These are phyloP conservation scores for Watersipora subatra DNA, from an alignment of 1,140 invertebrate species.

Conservation along the genomic window DNA sequence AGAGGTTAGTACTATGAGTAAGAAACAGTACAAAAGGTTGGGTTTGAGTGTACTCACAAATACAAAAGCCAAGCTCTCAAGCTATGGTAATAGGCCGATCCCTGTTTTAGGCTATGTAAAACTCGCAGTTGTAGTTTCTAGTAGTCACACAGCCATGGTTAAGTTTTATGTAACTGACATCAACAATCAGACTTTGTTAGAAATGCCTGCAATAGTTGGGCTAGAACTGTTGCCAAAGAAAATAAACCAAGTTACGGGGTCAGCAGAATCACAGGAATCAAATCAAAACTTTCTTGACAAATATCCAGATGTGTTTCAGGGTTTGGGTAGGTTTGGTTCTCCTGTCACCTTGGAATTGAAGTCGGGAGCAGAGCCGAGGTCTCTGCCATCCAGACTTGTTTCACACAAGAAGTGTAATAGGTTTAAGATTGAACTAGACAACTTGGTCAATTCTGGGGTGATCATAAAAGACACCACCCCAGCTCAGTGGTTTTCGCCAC, in stretches of 20 bases:
- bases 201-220: not conserved
- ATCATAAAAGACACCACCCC: constrained; percentile 23
- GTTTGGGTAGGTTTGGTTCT: not conserved
- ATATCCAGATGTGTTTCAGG: not conserved
- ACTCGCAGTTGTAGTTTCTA: not conserved
- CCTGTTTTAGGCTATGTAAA: not conserved
- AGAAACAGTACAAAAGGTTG: not conserved
- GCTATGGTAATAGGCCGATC: not conserved
- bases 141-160: no score
- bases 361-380: not conserved
- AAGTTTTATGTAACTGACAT: not conserved
- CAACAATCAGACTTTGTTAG: not conserved
- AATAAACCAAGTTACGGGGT: not conserved
- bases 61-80: not conserved
- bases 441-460: constrained; percentile 14
- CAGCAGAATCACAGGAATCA: no score
- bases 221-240: not conserved
- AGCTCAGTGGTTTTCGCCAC: constrained; percentile 16
- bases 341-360: not conserved
- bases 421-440: constrained; percentile 5
- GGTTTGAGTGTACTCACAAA: not conserved
- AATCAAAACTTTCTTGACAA: not conserved
- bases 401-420: not conserved
- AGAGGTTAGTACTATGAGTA: not conserved
- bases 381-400: not conserved